Evolutionary conservation across 37 sponge, comb jelly and placozoan genomes (phyloP).

Genomic region (Chondrilla cf. caribensis): DNA sequence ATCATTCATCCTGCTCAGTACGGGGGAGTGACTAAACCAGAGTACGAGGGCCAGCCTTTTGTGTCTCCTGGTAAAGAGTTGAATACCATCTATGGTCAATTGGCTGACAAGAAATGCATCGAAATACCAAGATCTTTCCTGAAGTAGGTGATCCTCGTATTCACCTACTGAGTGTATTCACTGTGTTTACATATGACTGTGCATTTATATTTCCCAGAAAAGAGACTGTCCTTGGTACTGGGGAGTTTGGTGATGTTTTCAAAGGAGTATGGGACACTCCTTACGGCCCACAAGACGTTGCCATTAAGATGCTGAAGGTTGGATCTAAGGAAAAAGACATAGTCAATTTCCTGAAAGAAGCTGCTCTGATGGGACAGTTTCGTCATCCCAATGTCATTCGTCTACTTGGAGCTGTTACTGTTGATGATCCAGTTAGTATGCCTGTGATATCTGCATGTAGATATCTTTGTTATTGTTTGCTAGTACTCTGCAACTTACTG

Average conservation of each 20-base stretch:
- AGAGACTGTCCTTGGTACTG: background rate
- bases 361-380: slow-evolving; percentile 8
- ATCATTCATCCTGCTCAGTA: no score
- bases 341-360: background rate
- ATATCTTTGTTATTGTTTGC: no score
- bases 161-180: background rate
- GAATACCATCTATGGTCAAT: background rate
- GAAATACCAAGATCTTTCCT: background rate
- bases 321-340: background rate
- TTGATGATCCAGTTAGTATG: background rate
- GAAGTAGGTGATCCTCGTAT: background rate
- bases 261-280: slow-evolving; percentile 2
- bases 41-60: background rate
- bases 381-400: background rate
- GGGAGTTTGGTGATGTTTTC: slow-evolving; percentile 11
- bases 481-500: no score
- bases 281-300: background rate
- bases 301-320: background rate
- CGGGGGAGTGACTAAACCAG: no score
- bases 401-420: background rate
- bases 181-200: background rate
- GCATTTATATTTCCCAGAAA: background rate
- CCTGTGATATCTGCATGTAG: no score
- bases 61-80: background rate
- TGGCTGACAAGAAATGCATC: background rate